These are phyloP conservation scores for Epizoanthus fatuus DNA, from an alignment of 92 coral and sea anemone species.

Conservation along the genomic window DNA sequence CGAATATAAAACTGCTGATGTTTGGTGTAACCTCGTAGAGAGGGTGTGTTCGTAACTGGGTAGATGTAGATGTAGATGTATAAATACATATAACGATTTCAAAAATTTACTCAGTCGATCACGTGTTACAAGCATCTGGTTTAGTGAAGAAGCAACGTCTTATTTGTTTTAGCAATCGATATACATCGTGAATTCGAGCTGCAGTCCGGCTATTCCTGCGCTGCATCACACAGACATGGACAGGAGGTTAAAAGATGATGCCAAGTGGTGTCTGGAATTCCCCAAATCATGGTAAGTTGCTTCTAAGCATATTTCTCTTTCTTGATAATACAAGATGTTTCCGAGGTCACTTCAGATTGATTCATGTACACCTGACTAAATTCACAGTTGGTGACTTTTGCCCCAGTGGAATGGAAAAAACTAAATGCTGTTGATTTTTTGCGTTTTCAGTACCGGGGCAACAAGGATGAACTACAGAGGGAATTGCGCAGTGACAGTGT, in stretches of 20 bases:
- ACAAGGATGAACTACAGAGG: constrained; percentile 34
- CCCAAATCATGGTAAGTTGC: constrained; percentile 29
- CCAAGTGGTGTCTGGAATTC: constrained; percentile 12
- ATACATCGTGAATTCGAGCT: constrained; percentile 26
- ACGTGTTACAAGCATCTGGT: neutral
- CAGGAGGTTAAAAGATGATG: constrained; percentile 2
- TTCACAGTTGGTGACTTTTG: too few relatives aligned
- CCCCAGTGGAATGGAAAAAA: neutral
- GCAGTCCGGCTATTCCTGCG: constrained; percentile 18
- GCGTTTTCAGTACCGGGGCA: constrained; percentile 11
- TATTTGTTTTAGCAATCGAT: constrained; percentile 20
- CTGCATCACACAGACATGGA: constrained; percentile 40
- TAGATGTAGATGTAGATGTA: too few relatives aligned
- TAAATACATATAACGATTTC: too few relatives aligned
- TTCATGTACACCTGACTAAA: neutral
- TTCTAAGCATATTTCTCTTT: too few relatives aligned
- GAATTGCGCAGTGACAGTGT: constrained; percentile 5
- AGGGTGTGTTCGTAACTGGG: too few relatives aligned
- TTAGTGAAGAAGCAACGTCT: neutral
- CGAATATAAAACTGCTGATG: too few relatives aligned
- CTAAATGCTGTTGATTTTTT: neutral
- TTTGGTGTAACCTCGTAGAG: too few relatives aligned
- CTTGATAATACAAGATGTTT: neutral
- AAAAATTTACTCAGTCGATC: neutral
- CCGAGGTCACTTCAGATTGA: neutral